Evolutionary conservation across 1,140 invertebrate species (phyloP).

Genomic region (Ptiloglossa arizonensis): DNA sequence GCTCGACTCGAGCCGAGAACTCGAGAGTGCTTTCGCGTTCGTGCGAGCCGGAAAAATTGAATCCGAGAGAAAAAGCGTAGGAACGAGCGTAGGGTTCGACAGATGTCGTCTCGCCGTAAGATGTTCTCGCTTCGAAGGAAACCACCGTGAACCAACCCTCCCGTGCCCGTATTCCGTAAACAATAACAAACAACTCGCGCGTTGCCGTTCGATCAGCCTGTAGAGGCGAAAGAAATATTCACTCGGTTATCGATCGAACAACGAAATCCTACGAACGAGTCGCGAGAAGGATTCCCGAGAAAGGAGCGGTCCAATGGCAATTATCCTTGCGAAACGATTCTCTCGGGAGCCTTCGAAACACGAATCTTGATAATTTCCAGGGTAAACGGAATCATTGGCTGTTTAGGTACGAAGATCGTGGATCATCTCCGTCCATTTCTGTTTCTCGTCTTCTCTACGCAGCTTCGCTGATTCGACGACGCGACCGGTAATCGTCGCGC

Average conservation of each 20-base stretch:
- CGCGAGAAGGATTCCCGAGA: not conserved
- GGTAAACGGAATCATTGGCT: conserved; percentile 59
- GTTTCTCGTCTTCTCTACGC: not conserved
- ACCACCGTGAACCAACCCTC: not conserved
- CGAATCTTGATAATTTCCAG: conserved; percentile 61
- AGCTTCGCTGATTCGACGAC: not conserved
- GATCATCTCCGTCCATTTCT: conserved; percentile 26
- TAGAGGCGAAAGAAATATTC: not conserved
- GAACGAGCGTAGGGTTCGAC: conserved; percentile 46
- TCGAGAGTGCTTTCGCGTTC: conserved; percentile 21
- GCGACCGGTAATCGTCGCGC: not conserved
- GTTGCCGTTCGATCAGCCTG: no score
- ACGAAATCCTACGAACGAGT: not conserved
- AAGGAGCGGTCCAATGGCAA: conserved; percentile 13
- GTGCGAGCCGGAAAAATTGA: conserved; percentile 35
- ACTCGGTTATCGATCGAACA: conserved; percentile 22
- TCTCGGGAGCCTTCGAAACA: conserved; percentile 1
- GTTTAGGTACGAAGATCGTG: conserved; percentile 21
- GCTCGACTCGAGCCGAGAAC: conserved; percentile 46
- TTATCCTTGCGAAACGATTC: not conserved
- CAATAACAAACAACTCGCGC: not conserved
- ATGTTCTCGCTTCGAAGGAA: not conserved
- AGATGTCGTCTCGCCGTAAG: conserved; percentile 35
- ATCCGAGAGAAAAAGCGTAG: conserved; percentile 36
- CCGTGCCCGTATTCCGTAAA: not conserved